A percentile compares a stretch with the other conserved stretches of the same genome.
These are phyloP conservation scores for Falcunculus frontatus DNA, from an alignment of 2,113 vertebrate species.

Conservation along the genomic window DNA sequence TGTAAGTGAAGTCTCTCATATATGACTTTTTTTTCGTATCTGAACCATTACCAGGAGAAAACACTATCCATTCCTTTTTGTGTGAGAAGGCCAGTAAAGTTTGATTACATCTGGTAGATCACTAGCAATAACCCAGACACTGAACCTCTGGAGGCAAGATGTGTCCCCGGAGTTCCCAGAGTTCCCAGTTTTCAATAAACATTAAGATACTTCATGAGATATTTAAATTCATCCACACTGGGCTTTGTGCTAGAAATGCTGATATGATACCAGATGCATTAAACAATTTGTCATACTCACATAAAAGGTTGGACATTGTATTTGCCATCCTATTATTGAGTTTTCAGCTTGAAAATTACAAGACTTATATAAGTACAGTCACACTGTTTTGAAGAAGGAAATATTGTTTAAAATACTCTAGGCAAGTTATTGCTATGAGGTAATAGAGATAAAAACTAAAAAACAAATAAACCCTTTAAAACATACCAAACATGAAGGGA, in stretches of 20 bases:
- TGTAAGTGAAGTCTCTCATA: not conserved
- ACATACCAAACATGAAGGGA: not conserved
- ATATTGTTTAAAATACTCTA: not conserved
- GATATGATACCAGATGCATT: not conserved
- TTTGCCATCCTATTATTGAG: not conserved
- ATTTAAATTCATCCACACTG: not conserved
- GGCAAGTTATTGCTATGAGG: not conserved
- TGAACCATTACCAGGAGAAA: not conserved
- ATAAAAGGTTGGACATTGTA: not conserved
- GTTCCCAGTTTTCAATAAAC: not conserved
- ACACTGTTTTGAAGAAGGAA: not conserved
- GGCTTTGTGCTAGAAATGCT: not conserved
- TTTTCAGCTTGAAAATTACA: slow-evolving; percentile 10
- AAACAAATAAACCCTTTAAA: not conserved
- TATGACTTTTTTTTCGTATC: not conserved
- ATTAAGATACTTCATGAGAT: not conserved
- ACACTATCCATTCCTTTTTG: not conserved
- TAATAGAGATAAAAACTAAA: not conserved
- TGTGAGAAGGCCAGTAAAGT: not conserved
- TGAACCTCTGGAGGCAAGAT: not conserved
- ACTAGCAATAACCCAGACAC: not conserved
- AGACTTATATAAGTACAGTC: not conserved
- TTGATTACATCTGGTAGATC: not conserved
- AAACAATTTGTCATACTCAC: not conserved
- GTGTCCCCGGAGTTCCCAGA: not conserved